Conservation (phyloP, 2,113 vertebrate species). For the Mesocricetus auratus region DNA sequence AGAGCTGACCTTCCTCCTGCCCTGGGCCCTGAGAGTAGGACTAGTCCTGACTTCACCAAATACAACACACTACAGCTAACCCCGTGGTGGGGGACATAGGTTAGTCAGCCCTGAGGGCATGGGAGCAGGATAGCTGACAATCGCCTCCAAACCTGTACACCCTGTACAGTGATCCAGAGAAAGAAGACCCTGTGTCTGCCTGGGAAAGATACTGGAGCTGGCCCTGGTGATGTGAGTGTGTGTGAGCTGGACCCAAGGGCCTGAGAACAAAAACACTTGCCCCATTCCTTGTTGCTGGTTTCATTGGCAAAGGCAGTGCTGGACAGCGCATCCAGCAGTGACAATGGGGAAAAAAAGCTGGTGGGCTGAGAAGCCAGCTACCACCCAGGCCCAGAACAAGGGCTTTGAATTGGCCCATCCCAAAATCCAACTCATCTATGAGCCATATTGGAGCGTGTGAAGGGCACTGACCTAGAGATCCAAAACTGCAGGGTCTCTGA, state of each 20-base stretch:
- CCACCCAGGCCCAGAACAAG: neutral
- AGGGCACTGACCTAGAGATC: neutral
- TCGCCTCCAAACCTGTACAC: no score
- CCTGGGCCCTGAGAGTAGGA: accelerated
- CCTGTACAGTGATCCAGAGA: neutral
- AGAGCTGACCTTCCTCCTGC: neutral
- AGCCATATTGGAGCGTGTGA: neutral
- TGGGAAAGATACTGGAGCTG: neutral
- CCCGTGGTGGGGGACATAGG: neutral
- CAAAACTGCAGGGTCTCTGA: neutral
- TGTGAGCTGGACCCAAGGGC: no score
- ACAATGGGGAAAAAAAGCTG: neutral
- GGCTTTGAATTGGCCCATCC: neutral
- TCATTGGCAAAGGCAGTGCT: neutral
- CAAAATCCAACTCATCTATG: neutral
- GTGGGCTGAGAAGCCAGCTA: neutral
- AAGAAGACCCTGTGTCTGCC: neutral
- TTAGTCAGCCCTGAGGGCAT: neutral
- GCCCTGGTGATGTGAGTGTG: no score
- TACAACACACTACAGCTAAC: neutral
- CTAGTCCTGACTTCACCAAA: neutral
- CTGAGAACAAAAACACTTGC: no score
- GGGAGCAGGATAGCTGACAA: no score
- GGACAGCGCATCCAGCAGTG: no score
- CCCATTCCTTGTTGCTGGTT: no score